These are phyloP conservation scores for Spea bombifrons DNA, from an alignment of 2,113 vertebrate genomes.

Conservation along the genomic window DNA sequence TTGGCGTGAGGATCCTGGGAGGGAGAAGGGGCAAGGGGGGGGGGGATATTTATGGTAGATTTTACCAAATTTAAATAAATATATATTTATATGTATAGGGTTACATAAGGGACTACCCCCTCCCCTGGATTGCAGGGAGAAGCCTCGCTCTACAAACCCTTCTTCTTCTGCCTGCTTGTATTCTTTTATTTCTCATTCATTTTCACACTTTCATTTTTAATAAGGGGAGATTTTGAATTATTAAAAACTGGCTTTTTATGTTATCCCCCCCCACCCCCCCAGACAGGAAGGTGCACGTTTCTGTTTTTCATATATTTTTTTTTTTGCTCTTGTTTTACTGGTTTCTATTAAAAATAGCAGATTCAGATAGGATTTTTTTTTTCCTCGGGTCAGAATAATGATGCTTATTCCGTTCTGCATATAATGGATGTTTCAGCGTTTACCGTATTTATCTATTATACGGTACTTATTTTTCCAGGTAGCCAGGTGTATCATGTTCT, in stretches of 20 bases:
- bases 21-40: constrained; percentile 51
- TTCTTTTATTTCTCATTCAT: constrained; percentile 2
- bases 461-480: too few relatives aligned
- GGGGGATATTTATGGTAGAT: constrained; percentile 77
- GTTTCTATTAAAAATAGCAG: neutral
- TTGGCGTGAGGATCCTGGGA: neutral
- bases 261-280: neutral
- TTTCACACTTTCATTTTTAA: neutral
- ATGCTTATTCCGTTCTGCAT: too few relatives aligned
- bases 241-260: neutral
- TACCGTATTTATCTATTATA: too few relatives aligned
- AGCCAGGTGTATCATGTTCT: too few relatives aligned
- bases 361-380: neutral
- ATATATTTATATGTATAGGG: constrained; percentile 67
- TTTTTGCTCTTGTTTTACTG: neutral
- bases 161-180: neutral
- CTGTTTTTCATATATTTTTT: neutral
- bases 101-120: constrained; percentile 62
- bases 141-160: constrained; percentile 57
- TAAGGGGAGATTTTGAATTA: constrained; percentile 4
- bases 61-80: constrained; percentile 80
- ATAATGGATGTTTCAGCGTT: too few relatives aligned
- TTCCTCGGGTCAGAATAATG: too few relatives aligned
- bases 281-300: neutral
- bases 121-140: constrained; percentile 67